These are phyloP conservation scores for Cetoscarus ocellatus DNA, from an alignment of 2,797 vertebrate genomes.

Conservation along the genomic window DNA sequence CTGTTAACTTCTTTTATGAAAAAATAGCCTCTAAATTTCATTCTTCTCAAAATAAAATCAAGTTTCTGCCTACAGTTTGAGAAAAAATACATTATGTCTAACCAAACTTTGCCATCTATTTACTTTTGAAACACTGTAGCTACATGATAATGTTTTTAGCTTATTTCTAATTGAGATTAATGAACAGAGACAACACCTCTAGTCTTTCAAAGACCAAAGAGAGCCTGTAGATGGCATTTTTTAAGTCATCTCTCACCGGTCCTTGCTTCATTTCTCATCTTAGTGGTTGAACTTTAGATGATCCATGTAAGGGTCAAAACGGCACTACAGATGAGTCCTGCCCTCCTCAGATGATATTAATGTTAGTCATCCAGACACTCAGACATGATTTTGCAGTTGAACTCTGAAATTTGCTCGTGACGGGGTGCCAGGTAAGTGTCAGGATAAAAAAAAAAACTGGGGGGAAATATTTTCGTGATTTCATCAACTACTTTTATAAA, in stretches of 20 bases:
- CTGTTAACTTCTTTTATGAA: no score
- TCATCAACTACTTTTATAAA: no score
- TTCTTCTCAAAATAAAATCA: no score
- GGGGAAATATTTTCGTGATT: neutral
- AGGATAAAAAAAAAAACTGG: neutral
- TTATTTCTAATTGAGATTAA: neutral
- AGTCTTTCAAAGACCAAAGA: neutral
- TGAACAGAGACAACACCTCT: neutral
- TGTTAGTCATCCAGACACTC: constrained; percentile 10
- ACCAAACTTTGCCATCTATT: no score
- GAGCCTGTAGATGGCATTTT: neutral
- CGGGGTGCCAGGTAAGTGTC: neutral
- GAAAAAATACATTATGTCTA: no score
- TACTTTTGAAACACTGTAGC: neutral
- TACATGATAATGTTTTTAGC: neutral
- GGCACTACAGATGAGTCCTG: neutral
- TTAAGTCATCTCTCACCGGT: neutral
- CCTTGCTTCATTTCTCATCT: constrained; percentile 1
- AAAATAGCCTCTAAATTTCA: no score
- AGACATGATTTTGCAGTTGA: neutral
- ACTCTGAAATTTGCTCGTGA: neutral
- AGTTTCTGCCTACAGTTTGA: no score
- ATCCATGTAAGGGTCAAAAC: constrained; percentile 5
- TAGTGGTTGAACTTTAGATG: constrained; percentile 5
- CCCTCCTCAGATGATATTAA: constrained; percentile 16